These are phyloP conservation scores for Misgurnus mizolepis DNA, from an alignment of 2,113 vertebrate species.

Conservation along the genomic window DNA sequence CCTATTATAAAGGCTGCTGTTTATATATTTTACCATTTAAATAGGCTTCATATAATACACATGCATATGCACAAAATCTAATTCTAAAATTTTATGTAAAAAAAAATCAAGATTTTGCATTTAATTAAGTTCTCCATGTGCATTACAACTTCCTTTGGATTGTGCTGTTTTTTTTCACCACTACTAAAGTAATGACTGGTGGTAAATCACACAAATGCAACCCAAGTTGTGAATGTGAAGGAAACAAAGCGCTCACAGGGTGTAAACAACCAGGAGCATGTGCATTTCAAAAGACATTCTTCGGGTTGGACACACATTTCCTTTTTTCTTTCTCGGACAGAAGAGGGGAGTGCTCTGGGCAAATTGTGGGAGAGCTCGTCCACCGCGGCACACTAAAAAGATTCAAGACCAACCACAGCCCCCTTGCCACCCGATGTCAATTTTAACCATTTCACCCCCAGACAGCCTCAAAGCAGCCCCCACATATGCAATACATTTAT, in stretches of 20 bases:
- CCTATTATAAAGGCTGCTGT: no score
- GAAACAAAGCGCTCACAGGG: slow-evolving; percentile 38
- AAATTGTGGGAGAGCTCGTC: slow-evolving; percentile 54
- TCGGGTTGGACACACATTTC: slow-evolving; percentile 52
- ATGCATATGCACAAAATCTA: not conserved
- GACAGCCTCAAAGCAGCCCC: slow-evolving; percentile 38
- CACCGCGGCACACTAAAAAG: slow-evolving; percentile 52
- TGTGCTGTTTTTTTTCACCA: not conserved
- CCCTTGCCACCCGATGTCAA: slow-evolving; percentile 46
- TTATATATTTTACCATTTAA: no score
- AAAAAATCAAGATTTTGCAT: not conserved
- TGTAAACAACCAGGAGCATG: slow-evolving; percentile 46
- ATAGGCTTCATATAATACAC: no score
- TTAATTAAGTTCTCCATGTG: not conserved
- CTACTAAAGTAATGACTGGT: not conserved
- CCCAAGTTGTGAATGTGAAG: slow-evolving; percentile 31
- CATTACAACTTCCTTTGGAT: not conserved
- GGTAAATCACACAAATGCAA: slow-evolving; percentile 11
- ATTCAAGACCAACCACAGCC: slow-evolving; percentile 55
- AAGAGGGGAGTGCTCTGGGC: slow-evolving; percentile 42
- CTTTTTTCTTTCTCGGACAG: not conserved
- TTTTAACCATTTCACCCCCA: slow-evolving; percentile 61
- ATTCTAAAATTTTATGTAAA: not conserved
- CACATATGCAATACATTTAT: slow-evolving; percentile 63
- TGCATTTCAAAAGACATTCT: slow-evolving; percentile 57